phyloP scores from a whole-genome alignment of 1,140 invertebrate genomes.

The Ostrea denselamellosa region DNA sequence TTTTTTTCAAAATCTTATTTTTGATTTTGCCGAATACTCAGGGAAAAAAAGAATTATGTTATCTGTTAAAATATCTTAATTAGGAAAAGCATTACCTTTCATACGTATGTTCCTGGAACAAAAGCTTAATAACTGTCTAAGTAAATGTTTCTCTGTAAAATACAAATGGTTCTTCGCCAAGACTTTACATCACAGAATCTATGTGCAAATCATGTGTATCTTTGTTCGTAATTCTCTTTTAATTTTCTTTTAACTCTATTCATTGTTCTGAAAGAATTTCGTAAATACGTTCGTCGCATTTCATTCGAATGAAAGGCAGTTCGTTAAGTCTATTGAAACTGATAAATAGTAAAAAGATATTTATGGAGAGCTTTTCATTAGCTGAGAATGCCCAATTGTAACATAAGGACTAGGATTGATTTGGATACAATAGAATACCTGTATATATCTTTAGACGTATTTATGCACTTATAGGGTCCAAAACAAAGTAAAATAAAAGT shows the following conservation, averaged over 20 bases:
- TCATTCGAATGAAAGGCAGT: constrained; percentile 20
- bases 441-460: background rate
- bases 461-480: constrained; percentile 2
- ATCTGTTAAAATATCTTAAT: background rate
- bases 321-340: constrained; percentile 31
- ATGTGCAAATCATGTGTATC: constrained; percentile 18
- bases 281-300: constrained; percentile 20
- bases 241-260: constrained; percentile 40
- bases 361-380: constrained; percentile 23
- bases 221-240: constrained; percentile 4
- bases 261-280: constrained; percentile 38
- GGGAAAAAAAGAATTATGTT: background rate
- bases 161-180: background rate
- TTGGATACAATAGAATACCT: constrained; percentile 12
- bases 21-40: background rate
- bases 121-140: background rate
- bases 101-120: background rate
- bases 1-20: background rate
- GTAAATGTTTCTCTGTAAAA: background rate
- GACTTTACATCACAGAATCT: constrained; percentile 4
- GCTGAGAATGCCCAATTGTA: constrained; percentile 1
- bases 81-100: background rate
- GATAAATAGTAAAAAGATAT: constrained; percentile 39
- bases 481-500: constrained; percentile 28
- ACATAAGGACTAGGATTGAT: background rate